phyloP scores from a whole-genome alignment of 1,140 invertebrate genomes.

The Argopecten irradians region DNA sequence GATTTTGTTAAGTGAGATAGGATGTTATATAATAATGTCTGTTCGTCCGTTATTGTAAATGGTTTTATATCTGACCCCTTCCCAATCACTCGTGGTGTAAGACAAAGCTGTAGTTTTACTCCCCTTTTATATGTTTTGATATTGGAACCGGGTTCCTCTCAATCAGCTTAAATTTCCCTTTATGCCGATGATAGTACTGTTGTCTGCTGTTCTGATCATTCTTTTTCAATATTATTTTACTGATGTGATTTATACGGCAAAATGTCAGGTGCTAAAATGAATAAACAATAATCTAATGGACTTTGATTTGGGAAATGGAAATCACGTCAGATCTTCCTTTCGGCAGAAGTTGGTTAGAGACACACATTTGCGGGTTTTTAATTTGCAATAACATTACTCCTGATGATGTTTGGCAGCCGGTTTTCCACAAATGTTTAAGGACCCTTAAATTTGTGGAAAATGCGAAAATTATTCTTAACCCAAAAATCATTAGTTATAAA shows the following conservation, averaged over 20 bases:
- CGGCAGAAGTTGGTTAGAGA: slow-evolving; percentile 54
- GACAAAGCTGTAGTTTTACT: too few species aligned
- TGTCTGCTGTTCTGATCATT: slow-evolving; percentile 40
- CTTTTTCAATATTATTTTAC: slow-evolving; percentile 44
- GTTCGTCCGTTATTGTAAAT: slow-evolving; percentile 58
- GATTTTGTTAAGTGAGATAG: slow-evolving; percentile 57
- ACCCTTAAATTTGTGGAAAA: slow-evolving; percentile 39
- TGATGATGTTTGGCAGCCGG: slow-evolving; percentile 52
- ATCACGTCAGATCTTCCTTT: slow-evolving; percentile 51
- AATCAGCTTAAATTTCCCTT: slow-evolving; percentile 46
- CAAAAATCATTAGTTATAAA: slow-evolving; percentile 53
- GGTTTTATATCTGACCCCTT: slow-evolving; percentile 63
- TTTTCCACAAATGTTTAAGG: slow-evolving; percentile 46
- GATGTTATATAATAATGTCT: slow-evolving; percentile 53
- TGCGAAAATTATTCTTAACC: slow-evolving; percentile 49
- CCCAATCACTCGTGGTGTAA: too few species aligned
- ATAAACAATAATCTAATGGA: slow-evolving; percentile 53
- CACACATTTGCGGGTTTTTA: slow-evolving; percentile 46
- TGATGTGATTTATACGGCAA: slow-evolving; percentile 47
- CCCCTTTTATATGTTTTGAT: slow-evolving; percentile 76
- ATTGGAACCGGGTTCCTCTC: slow-evolving; percentile 65
- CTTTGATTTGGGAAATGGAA: slow-evolving; percentile 57
- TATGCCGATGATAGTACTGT: slow-evolving; percentile 61
- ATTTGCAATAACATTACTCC: slow-evolving; percentile 47
- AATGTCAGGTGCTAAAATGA: slow-evolving; percentile 57